Percentiles rank a stretch among this genome's conserved stretches.
phyloP scores from a whole-genome alignment of 2,888 invertebrate genomes.

The Salpingus planirostris region DNA sequence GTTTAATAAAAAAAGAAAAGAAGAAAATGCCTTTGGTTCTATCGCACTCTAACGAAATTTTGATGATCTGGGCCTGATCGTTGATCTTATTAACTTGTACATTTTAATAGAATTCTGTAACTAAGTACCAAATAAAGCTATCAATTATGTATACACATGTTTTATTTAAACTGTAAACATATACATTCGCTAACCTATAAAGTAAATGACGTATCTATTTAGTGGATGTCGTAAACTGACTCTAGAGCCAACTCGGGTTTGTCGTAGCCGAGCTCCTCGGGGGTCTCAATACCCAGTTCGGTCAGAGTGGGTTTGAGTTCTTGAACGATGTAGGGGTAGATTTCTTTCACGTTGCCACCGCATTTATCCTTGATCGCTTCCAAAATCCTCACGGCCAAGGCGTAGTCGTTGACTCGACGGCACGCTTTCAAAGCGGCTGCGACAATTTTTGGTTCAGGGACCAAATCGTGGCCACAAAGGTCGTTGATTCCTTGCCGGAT shows the following conservation, averaged over 20 bases:
- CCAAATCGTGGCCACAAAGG: slow-evolving; percentile 78
- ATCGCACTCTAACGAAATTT: slow-evolving; percentile 11
- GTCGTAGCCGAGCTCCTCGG: slow-evolving; percentile 94
- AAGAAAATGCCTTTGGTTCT: slow-evolving; percentile 14
- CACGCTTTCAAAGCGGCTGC: slow-evolving; percentile 83
- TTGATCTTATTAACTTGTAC: slow-evolving; percentile 12
- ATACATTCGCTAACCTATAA: too few relatives aligned
- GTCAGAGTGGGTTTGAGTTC: slow-evolving; percentile 87
- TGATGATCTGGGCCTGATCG: slow-evolving; percentile 14
- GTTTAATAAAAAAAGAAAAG: too few relatives aligned
- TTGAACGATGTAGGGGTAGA: slow-evolving; percentile 81
- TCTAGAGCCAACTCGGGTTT: slow-evolving; percentile 88
- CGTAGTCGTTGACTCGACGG: slow-evolving; percentile 87
- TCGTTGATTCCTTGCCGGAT: slow-evolving; percentile 87
- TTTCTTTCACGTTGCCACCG: slow-evolving; percentile 60
- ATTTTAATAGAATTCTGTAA: slow-evolving; percentile 13
- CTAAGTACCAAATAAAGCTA: slow-evolving; percentile 15
- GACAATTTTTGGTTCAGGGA: slow-evolving; percentile 88
- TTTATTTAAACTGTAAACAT: background rate
- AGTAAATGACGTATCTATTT: too few relatives aligned
- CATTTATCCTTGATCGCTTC: slow-evolving; percentile 90
- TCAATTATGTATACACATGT: slow-evolving; percentile 8
- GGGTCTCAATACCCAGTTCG: slow-evolving; percentile 89
- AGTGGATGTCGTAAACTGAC: slow-evolving; percentile 56
- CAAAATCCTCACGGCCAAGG: slow-evolving; percentile 84